Conservation (phyloP, 64 coral and sea anemone species). For the Actinia equina region DNA sequence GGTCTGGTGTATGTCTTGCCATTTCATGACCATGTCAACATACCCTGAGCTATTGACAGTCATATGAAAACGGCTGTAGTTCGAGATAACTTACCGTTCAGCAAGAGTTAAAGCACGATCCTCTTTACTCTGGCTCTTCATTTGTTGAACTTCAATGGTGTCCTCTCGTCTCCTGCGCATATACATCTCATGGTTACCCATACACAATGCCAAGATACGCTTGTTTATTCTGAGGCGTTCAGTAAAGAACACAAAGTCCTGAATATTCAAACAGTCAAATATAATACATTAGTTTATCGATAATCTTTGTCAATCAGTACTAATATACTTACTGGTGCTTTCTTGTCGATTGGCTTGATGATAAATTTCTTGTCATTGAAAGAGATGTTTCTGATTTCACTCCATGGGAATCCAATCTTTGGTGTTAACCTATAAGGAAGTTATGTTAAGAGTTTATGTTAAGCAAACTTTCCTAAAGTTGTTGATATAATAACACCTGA, state of each 20-base stretch:
- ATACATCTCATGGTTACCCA: slow-evolving; percentile 95
- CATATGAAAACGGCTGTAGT: too few relatives aligned
- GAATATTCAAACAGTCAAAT: background rate
- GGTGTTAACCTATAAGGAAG: slow-evolving; percentile 65
- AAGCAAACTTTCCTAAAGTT: too few relatives aligned
- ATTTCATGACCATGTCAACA: too few relatives aligned
- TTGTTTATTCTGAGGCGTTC: slow-evolving; percentile 79
- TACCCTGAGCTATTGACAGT: too few relatives aligned
- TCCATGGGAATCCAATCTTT: slow-evolving; percentile 98
- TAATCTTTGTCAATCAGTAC: background rate
- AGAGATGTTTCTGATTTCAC: slow-evolving; percentile 96
- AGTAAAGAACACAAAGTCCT: slow-evolving; percentile 93
- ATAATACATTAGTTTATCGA: background rate
- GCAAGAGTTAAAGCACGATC: background rate
- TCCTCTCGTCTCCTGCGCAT: slow-evolving; percentile 85
- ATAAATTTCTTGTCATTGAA: slow-evolving; percentile 99
- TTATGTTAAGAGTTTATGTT: too few relatives aligned
- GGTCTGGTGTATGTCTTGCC: too few relatives aligned
- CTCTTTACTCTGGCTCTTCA: slow-evolving; percentile 73
- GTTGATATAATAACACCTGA: too few relatives aligned
- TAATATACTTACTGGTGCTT: slow-evolving; percentile 75
- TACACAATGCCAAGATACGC: slow-evolving; percentile 83
- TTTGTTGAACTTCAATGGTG: slow-evolving; percentile 97
- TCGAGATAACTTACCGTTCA: background rate
- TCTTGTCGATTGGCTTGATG: slow-evolving; percentile 96